Percentiles rank a stretch among this genome's conserved stretches.
Evolutionary conservation across 2,113 vertebrate genomes (phyloP).

Genomic region (Gopherus flavomarginatus): DNA sequence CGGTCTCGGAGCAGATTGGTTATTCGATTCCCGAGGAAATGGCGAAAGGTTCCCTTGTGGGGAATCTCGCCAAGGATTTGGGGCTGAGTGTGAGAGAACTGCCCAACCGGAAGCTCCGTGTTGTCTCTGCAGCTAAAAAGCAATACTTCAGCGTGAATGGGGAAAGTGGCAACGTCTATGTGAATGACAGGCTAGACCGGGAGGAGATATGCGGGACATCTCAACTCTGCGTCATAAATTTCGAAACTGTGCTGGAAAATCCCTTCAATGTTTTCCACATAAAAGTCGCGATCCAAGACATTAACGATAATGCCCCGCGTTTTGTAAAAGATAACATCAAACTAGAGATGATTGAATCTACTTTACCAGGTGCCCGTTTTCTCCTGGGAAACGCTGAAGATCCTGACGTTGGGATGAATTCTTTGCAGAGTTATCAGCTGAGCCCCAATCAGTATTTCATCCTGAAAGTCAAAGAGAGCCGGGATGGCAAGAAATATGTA

Average conservation of each 20-base stretch:
- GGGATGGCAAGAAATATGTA: constrained; percentile 59
- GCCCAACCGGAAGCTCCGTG: not conserved
- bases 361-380: constrained; percentile 56
- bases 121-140: constrained; percentile 15
- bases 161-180: not conserved
- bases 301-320: constrained; percentile 80
- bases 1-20: not conserved
- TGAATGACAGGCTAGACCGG: not conserved
- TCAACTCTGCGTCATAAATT: not conserved
- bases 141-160: not conserved
- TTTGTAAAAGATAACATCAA: constrained; percentile 66
- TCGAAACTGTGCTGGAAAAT: not conserved
- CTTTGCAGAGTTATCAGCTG: constrained; percentile 67
- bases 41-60: not conserved
- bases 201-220: not conserved
- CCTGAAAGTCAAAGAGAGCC: constrained; percentile 51
- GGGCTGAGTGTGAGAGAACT: not conserved
- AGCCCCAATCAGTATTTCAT: constrained; percentile 49
- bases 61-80: not conserved
- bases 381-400: constrained; percentile 63
- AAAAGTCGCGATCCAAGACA: constrained; percentile 72
- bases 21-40: not conserved
- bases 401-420: constrained; percentile 61
- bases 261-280: not conserved
- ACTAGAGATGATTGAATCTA: constrained; percentile 73